Evolutionary conservation across 2,797 vertebrate species (phyloP).

Genomic region (Catharus ustulatus): DNA sequence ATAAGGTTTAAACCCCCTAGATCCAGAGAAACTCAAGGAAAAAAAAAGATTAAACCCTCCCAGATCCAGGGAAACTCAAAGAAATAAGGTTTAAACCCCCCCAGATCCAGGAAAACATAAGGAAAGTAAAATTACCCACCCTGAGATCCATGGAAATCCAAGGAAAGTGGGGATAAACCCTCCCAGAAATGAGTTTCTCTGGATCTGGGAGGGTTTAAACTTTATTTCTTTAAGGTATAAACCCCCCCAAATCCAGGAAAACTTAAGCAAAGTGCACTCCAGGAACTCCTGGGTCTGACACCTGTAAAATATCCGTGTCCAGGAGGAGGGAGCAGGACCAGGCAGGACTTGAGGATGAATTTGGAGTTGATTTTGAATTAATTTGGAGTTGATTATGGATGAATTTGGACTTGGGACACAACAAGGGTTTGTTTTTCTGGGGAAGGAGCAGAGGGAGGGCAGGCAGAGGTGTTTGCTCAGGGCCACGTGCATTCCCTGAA

Average conservation of each 20-base stretch:
- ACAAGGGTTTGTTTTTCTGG: neutral
- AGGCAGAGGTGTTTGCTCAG: neutral
- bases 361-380: too few relatives aligned
- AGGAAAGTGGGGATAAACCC: neutral
- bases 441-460: neutral
- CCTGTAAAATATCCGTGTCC: neutral
- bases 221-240: too few relatives aligned
- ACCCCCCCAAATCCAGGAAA: neutral
- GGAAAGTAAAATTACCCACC: neutral
- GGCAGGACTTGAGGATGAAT: neutral
- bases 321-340: neutral
- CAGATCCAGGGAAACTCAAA: too few relatives aligned
- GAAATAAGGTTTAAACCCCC: neutral
- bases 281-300: neutral
- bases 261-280: rapidly evolving
- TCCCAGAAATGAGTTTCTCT: neutral
- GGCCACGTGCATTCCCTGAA: neutral
- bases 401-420: rapidly evolving
- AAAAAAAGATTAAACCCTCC: neutral
- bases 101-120: neutral
- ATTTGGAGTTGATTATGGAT: neutral
- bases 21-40: neutral
- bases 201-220: too few relatives aligned
- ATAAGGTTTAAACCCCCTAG: rapidly evolving
- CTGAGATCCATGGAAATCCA: rapidly evolving